A percentile compares a stretch with the other conserved stretches of the same genome.
These are phyloP conservation scores for Noctuana brunneofusca DNA, from an alignment of 2,888 invertebrate species.

Conservation along the genomic window DNA sequence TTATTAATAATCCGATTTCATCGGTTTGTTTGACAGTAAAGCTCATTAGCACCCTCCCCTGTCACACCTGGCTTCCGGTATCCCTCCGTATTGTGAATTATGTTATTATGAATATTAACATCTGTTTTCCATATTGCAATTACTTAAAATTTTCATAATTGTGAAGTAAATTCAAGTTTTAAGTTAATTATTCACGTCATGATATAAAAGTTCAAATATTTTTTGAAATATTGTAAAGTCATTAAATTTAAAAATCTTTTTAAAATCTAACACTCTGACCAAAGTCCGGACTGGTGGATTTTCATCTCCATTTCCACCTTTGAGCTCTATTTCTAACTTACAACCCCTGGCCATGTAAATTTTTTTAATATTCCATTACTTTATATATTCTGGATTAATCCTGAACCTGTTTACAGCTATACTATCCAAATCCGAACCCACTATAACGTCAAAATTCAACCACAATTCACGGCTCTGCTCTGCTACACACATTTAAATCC, in stretches of 20 bases:
- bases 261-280: too few relatives aligned
- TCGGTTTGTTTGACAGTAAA: slow-evolving; percentile 16
- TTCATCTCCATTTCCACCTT: too few relatives aligned
- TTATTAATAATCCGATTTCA: slow-evolving; percentile 17
- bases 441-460: background rate
- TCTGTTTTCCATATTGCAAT: slow-evolving; percentile 1
- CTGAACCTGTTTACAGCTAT: too few relatives aligned
- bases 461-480: background rate
- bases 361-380: too few relatives aligned
- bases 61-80: slow-evolving; percentile 29
- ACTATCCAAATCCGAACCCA: too few relatives aligned
- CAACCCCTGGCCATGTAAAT: too few relatives aligned
- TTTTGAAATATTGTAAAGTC: too few relatives aligned
- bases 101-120: slow-evolving; percentile 19
- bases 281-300: too few relatives aligned
- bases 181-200: background rate
- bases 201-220: background rate
- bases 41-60: slow-evolving; percentile 27
- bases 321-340: too few relatives aligned
- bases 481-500: slow-evolving; percentile 12
- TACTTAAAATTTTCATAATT: background rate
- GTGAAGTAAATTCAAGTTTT: background rate
- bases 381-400: too few relatives aligned
- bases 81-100: slow-evolving; percentile 5
- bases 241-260: too few relatives aligned